Evolutionary conservation across 2,888 invertebrate genomes (phyloP).

Genomic region (Dryadula phaetusa): DNA sequence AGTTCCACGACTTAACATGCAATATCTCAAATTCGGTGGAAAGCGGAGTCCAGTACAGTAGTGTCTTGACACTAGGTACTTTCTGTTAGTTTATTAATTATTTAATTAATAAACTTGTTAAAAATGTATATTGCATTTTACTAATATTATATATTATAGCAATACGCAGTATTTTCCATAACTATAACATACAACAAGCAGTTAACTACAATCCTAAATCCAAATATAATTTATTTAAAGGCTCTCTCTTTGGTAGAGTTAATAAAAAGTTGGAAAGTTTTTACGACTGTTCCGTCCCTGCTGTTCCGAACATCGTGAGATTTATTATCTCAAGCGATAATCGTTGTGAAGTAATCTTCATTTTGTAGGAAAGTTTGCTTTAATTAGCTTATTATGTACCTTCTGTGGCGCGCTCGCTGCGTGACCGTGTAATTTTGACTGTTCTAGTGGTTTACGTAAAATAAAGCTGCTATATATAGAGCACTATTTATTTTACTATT

Average conservation of each 20-base stretch:
- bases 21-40: too few species aligned
- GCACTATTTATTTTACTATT: too few species aligned
- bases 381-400: constrained; percentile 4
- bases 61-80: too few species aligned
- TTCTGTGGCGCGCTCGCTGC: background rate
- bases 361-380: constrained; percentile 9
- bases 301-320: constrained; percentile 18
- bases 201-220: constrained; percentile 3
- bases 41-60: too few species aligned
- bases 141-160: too few species aligned
- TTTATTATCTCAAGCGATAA: constrained; percentile 26
- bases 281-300: constrained; percentile 31
- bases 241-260: constrained; percentile 9
- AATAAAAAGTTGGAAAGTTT: constrained; percentile 32
- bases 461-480: too few species aligned
- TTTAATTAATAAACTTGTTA: too few species aligned
- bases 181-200: background rate
- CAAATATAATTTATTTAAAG: constrained; percentile 14
- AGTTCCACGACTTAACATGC: too few species aligned
- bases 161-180: too few species aligned
- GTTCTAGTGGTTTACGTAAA: too few species aligned
- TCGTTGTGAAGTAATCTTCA: constrained; percentile 10
- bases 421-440: background rate
- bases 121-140: too few species aligned
- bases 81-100: too few species aligned